A percentile compares a stretch with the other conserved stretches of the same genome.
Conservation (phyloP, 2,888 invertebrate species). For the Mactromeris polynyma region DNA sequence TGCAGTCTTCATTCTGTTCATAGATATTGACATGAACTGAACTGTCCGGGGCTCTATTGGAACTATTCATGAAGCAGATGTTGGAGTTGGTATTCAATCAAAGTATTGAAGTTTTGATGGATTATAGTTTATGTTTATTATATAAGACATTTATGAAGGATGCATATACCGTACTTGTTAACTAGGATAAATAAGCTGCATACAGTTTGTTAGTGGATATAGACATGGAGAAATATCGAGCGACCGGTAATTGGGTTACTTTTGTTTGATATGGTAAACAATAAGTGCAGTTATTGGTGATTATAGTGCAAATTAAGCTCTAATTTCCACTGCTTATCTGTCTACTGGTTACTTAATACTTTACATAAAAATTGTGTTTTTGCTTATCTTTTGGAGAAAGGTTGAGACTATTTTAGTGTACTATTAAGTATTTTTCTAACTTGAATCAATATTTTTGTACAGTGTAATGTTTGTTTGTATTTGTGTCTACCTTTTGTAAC, state of each 20-base stretch:
- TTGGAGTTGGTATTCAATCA: neutral
- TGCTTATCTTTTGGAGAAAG: no score
- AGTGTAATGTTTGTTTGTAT: no score
- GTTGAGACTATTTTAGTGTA: no score
- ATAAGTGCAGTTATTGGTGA: no score
- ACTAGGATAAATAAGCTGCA: neutral
- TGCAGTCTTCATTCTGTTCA: neutral
- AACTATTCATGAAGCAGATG: slow-evolving; percentile 4
- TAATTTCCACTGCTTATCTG: no score
- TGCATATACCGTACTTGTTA: neutral
- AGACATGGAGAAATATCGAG: slow-evolving; percentile 2
- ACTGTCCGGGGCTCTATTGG: neutral
- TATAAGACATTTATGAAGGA: neutral
- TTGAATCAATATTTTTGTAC: no score
- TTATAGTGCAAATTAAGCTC: no score
- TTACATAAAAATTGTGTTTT: no score
- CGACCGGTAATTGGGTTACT: neutral
- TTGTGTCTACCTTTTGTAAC: no score
- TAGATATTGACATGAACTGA: neutral
- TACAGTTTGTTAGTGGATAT: neutral
- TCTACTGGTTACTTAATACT: no score
- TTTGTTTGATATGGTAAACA: neutral
- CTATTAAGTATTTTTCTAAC: no score
- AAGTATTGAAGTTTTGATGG: neutral
- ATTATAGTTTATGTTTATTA: neutral